Base-by-base conservation (phyloP, 2,797 vertebrate species). In the Myripristis jacobus region DNA sequence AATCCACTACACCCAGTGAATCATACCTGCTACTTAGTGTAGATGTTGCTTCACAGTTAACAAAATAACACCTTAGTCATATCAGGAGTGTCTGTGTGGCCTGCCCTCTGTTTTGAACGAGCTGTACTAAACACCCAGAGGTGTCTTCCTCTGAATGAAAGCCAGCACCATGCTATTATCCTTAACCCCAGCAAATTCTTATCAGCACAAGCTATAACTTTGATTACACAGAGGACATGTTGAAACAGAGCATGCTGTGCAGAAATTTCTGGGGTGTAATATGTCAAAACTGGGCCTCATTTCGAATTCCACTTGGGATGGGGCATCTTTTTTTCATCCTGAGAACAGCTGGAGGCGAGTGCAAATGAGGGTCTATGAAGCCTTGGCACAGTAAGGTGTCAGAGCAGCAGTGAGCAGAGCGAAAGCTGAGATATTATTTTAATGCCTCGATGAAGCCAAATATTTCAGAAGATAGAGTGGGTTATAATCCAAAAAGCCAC, bases 401-500 rank as follows among this genome's bases (percentile, higher is more conserved):
- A 51, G 54, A 58, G 29, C 24, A 52, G 34, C 51, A 11, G 36
- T 18, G 56, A 53, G n/a, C 27, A 15, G 16, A 27, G 34, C n/a
- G 19, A 12, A 10, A 75, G 41, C 64, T 58, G 38, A 43, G 46
- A 70, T 57, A 36, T 63, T 18, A 48, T 31, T 36, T 4, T 46
- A 60, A 56, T 36, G 66, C 21, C 11, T 56, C 52, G 65, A 51
- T 27, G 29, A 58, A 75, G 29, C 2, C n/a, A 55, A 25, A 22
- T 11, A 58, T 43, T 56, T 38, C 19, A 75, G 62, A 72, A 36
- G 25, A 54, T 31, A 41, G 5, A 43, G 34, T 10, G 38, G 8
- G 3, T 46, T 12, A 19, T 62, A 73, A 80, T 67, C 68, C 65
- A 64, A 13, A 16, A 59, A 15, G 41, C 34, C 29, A 64, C 57